Evolutionary conservation across 2,888 invertebrate genomes (phyloP).

Genomic region (Synergus japonicus): DNA sequence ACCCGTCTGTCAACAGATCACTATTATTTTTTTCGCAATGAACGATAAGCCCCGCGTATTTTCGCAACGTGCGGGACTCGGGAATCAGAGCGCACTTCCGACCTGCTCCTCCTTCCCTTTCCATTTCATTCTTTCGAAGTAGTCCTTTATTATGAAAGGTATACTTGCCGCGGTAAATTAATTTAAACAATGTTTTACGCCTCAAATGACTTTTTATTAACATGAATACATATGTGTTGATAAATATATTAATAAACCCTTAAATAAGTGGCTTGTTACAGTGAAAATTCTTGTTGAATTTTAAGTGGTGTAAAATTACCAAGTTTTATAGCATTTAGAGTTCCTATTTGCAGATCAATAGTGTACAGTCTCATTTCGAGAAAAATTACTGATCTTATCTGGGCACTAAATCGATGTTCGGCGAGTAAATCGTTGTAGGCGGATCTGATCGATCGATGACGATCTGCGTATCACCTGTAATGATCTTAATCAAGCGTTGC

Average conservation of each 20-base stretch:
- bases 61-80: slow-evolving; percentile 38
- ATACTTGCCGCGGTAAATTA: slow-evolving; percentile 3
- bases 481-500: slow-evolving; percentile 31
- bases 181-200: neutral
- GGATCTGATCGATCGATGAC: slow-evolving; percentile 29
- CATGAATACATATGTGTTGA: no score
- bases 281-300: neutral
- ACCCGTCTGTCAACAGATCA: slow-evolving; percentile 38
- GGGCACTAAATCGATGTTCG: neutral
- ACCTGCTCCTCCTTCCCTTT: slow-evolving; percentile 36
- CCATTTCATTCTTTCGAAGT: slow-evolving; percentile 18
- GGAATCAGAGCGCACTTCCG: slow-evolving; percentile 39
- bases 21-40: slow-evolving; percentile 39
- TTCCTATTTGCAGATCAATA: neutral
- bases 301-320: neutral
- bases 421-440: slow-evolving; percentile 21
- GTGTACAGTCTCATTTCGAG: neutral
- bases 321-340: neutral
- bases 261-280: neutral
- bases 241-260: no score
- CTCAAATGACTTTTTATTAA: no score
- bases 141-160: slow-evolving; percentile 28
- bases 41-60: slow-evolving; percentile 35
- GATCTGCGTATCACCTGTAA: slow-evolving; percentile 26
- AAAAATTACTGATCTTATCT: neutral